phyloP scores from a whole-genome alignment of 2,888 invertebrate species.

The Iphiclides podalirius region DNA sequence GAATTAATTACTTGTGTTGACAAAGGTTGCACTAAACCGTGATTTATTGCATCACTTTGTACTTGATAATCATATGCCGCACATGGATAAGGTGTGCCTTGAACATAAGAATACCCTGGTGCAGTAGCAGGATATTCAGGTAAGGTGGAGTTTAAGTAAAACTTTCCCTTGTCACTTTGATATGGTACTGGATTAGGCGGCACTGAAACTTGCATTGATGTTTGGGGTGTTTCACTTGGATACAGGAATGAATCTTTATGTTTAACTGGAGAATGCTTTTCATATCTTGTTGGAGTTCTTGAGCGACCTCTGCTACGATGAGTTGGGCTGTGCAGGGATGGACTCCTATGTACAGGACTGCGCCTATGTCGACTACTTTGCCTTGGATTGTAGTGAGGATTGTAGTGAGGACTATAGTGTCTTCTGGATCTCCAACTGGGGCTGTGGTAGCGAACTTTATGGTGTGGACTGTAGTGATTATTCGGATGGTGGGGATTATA shows the following conservation, averaged over 20 bases:
- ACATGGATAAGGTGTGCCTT: constrained; percentile 31
- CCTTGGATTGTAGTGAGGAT: constrained; percentile 17
- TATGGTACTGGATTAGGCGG: background rate
- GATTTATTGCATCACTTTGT: constrained; percentile 28
- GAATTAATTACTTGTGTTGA: constrained; percentile 37
- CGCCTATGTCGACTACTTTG: constrained; percentile 25
- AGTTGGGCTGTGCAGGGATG: constrained; percentile 25
- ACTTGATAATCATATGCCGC: constrained; percentile 45
- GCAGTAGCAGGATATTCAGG: constrained; percentile 30
- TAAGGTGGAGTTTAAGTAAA: constrained; percentile 21
- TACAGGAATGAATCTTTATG: constrained; percentile 46
- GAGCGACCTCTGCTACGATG: constrained; percentile 22
- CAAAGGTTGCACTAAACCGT: constrained; percentile 39
- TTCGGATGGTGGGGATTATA: background rate
- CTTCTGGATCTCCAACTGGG: constrained; percentile 29
- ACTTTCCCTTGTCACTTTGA: constrained; percentile 18
- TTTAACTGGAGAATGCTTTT: constrained; percentile 10
- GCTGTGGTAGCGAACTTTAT: constrained; percentile 25
- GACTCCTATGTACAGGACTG: constrained; percentile 26
- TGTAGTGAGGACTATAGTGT: constrained; percentile 25
- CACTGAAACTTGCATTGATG: constrained; percentile 25
- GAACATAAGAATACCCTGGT: constrained; percentile 20
- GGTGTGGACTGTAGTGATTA: constrained; percentile 14
- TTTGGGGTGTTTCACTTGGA: constrained; percentile 35
- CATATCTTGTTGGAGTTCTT: constrained; percentile 16